phyloP scores from a whole-genome alignment of 2,113 vertebrate species.

The Meleagris gallopavo region DNA sequence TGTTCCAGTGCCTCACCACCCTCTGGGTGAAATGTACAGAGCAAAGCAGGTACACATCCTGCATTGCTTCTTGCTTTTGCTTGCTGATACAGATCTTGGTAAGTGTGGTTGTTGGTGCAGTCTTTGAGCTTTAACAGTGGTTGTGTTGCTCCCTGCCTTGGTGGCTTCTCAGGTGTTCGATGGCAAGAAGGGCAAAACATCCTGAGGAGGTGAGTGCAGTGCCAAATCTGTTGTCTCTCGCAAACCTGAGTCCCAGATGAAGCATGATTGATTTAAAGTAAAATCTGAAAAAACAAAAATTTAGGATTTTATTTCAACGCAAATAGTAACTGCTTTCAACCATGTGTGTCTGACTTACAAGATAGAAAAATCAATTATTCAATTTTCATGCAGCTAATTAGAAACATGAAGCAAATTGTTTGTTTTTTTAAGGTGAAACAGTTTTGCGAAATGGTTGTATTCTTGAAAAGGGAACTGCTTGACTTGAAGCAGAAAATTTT shows the following conservation, averaged over 20 bases:
- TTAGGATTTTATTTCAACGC: neutral
- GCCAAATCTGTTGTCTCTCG: neutral
- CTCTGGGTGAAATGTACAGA: neutral
- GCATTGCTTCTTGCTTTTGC: neutral
- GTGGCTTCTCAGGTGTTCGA: neutral
- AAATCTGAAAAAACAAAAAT: neutral
- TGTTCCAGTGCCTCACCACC: too few species aligned
- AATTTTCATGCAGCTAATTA: neutral
- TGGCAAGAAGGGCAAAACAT: neutral
- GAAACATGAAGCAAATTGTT: neutral
- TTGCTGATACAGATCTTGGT: fast-evolving
- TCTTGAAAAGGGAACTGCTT: neutral
- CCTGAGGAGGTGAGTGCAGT: neutral
- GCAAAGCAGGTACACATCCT: fast-evolving
- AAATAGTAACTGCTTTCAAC: neutral
- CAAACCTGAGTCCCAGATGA: neutral
- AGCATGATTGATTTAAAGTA: neutral
- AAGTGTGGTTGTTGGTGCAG: too few species aligned
- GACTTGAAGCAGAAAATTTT: conserved; percentile 7
- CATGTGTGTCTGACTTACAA: neutral
- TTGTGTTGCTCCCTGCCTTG: neutral
- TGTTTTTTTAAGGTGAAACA: neutral
- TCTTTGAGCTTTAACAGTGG: neutral
- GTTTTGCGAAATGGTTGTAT: neutral
- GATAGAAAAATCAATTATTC: neutral